Evolutionary conservation across 1,140 invertebrate genomes (phyloP).

Genomic region (Cotesia typhae): DNA sequence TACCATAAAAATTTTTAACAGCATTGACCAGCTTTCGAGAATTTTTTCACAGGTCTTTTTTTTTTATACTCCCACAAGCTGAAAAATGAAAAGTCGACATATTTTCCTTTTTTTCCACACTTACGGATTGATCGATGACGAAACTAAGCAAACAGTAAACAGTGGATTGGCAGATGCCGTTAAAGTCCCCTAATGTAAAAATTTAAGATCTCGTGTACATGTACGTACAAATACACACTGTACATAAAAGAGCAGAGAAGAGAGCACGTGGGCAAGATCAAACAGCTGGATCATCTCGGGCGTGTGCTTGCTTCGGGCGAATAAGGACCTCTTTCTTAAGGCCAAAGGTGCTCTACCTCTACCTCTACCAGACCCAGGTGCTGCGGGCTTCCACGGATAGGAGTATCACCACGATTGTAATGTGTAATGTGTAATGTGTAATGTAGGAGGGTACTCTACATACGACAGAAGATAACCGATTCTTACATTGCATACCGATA

Average conservation of each 20-base stretch:
- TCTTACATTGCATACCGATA: not conserved
- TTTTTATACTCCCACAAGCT: too few relatives aligned
- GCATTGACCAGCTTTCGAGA: too few relatives aligned
- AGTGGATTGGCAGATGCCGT: slow-evolving; percentile 34
- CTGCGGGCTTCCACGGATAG: slow-evolving; percentile 26
- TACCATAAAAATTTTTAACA: too few relatives aligned
- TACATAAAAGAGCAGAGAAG: slow-evolving; percentile 1
- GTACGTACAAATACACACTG: slow-evolving; percentile 4
- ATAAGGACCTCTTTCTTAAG: slow-evolving; percentile 60
- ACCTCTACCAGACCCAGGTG: slow-evolving; percentile 42
- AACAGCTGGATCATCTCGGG: slow-evolving; percentile 66
- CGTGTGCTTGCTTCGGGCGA: slow-evolving; percentile 53
- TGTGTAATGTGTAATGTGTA: not conserved
- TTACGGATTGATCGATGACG: slow-evolving; percentile 29
- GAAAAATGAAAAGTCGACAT: too few relatives aligned
- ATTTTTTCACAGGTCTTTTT: too few relatives aligned
- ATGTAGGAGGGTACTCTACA: too few relatives aligned
- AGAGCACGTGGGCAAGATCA: slow-evolving; percentile 59
- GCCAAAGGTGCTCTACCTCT: slow-evolving; percentile 32
- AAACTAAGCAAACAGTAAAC: slow-evolving; percentile 26
- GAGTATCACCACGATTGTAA: not conserved
- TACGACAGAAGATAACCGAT: not conserved
- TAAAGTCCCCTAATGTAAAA: slow-evolving; percentile 21
- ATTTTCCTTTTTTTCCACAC: not conserved
- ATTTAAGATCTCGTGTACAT: slow-evolving; percentile 13